Conservation (phyloP, 2,888 invertebrate species). For the Hypomecis atomaria region DNA sequence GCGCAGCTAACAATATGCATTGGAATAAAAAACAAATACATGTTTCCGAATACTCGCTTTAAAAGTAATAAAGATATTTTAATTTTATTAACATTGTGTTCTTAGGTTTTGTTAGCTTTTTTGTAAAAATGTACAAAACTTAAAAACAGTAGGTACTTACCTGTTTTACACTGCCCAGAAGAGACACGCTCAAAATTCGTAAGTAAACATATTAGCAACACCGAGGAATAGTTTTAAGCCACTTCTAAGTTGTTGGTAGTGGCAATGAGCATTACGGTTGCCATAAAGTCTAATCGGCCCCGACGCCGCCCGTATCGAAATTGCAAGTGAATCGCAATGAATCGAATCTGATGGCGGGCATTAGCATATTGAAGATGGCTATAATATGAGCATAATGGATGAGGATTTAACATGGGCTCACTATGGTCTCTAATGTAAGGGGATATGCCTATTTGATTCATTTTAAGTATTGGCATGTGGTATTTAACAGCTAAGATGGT, state of each 20-base stretch:
- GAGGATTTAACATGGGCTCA: constrained; percentile 3
- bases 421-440: neutral
- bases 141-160: neutral
- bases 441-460: neutral
- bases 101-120: too few species aligned
- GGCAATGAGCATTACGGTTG: constrained; percentile 19
- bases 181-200: constrained; percentile 8
- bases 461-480: too few species aligned
- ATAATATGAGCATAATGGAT: constrained; percentile 10
- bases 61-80: too few species aligned
- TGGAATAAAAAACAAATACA: too few species aligned
- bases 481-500: too few species aligned
- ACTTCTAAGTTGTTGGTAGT: constrained; percentile 19
- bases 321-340: constrained; percentile 26
- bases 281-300: constrained; percentile 22
- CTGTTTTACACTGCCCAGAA: neutral
- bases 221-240: constrained; percentile 27
- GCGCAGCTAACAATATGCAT: too few species aligned
- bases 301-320: constrained; percentile 19
- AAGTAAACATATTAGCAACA: constrained; percentile 17
- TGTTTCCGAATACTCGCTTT: too few species aligned
- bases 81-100: too few species aligned
- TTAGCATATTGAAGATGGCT: constrained; percentile 22
- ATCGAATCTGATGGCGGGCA: constrained; percentile 18
- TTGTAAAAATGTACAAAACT: neutral